A percentile compares a stretch with the other conserved stretches of the same genome.
Conservation (phyloP, 1,140 invertebrate species). For the Musca vetustissima region DNA sequence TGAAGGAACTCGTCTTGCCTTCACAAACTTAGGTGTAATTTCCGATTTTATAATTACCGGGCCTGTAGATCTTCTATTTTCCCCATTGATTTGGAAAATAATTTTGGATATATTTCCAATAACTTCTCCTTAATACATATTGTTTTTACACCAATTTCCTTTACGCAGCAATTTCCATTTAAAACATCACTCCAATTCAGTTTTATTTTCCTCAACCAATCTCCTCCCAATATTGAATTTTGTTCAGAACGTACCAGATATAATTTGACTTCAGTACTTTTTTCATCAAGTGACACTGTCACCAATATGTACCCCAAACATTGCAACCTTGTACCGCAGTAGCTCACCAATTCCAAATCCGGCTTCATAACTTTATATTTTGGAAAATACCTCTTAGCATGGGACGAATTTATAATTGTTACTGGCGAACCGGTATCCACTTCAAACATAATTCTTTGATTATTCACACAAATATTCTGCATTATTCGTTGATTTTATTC, state of each 20-base stretch:
- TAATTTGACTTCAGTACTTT: background rate
- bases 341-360: conserved; percentile 14
- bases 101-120: conserved; percentile 11
- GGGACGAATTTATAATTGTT: background rate
- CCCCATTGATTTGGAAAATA: conserved; percentile 18
- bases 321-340: conserved; percentile 4
- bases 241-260: conserved; percentile 11
- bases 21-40: conserved; percentile 44
- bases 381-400: conserved; percentile 8
- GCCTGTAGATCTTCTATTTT: conserved; percentile 28
- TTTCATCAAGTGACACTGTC: background rate
- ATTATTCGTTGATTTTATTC: background rate
- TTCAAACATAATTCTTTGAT: background rate
- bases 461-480: background rate
- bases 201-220: conserved; percentile 8
- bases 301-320: conserved; percentile 19
- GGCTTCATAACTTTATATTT: background rate
- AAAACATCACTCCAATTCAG: background rate
- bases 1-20: conserved; percentile 26
- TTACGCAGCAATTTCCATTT: background rate
- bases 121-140: background rate
- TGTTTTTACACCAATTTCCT: background rate
- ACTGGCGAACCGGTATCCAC: conserved; percentile 11
- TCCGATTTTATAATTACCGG: conserved; percentile 19
- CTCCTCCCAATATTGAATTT: conserved; percentile 13